These are phyloP conservation scores for Tetrax tetrax DNA, from an alignment of 2,113 vertebrate species.

Conservation along the genomic window DNA sequence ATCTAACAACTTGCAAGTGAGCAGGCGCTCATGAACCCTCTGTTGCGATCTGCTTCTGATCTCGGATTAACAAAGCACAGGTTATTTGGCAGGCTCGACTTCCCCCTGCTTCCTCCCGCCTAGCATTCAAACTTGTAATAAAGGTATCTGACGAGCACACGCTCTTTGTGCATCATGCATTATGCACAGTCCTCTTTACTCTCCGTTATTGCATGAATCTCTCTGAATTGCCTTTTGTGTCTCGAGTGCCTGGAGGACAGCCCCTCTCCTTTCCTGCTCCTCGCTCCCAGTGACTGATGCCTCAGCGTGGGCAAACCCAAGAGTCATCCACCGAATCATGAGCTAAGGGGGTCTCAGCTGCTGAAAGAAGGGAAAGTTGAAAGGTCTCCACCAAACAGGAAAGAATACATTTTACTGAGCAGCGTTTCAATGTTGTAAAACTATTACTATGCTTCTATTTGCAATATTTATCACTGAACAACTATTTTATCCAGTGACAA, in stretches of 20 bases:
- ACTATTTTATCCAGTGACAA: not conserved
- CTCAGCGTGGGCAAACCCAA: not conserved
- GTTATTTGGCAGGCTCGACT: not conserved
- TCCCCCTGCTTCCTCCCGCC: fast-evolving
- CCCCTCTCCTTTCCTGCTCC: not conserved
- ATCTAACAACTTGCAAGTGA: not conserved
- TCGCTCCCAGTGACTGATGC: not conserved
- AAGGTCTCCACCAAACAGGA: not conserved
- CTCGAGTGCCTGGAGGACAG: not conserved
- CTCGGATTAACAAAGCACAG: not conserved
- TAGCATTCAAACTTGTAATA: not conserved
- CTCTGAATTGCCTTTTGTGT: not conserved
- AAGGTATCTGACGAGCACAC: not conserved
- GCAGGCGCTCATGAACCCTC: not conserved
- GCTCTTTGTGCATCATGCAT: not conserved
- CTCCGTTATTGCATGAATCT: not conserved
- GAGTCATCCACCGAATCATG: not conserved
- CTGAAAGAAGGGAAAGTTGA: not conserved
- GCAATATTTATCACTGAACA: not conserved
- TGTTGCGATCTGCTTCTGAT: not conserved
- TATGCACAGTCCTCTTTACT: not conserved
- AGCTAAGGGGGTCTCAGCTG: not conserved
- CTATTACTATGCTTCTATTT: not conserved
- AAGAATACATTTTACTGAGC: not conserved
- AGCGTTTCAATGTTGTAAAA: not conserved